These are phyloP conservation scores for Apamea monoglypha DNA, from an alignment of 2,888 invertebrate species.

Conservation along the genomic window DNA sequence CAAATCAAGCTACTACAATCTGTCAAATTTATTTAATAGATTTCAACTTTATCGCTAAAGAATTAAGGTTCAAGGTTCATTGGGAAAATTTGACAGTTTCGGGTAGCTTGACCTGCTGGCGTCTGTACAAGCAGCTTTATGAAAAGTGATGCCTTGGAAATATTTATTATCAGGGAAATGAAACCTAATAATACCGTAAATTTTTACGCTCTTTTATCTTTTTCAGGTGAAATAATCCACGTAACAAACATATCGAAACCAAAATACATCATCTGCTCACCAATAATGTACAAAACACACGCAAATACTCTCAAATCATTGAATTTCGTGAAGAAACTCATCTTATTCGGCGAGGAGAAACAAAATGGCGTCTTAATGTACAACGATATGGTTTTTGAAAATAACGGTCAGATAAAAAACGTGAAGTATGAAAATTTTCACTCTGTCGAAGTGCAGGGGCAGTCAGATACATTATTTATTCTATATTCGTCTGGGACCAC, in stretches of 20 bases:
- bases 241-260: slow-evolving; percentile 80
- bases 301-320: slow-evolving; percentile 68
- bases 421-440: slow-evolving; percentile 75
- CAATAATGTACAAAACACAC: slow-evolving; percentile 73
- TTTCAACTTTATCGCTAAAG: no score
- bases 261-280: slow-evolving; percentile 78
- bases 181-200: no score
- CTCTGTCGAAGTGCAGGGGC: slow-evolving; percentile 74
- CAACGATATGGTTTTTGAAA: slow-evolving; percentile 72
- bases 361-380: slow-evolving; percentile 68
- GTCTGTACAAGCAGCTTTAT: no score
- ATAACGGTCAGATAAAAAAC: slow-evolving; percentile 64
- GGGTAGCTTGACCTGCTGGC: no score
- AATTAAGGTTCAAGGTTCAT: no score
- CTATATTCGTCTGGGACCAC: slow-evolving; percentile 86
- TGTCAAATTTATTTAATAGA: no score
- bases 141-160: no score
- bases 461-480: slow-evolving; percentile 75
- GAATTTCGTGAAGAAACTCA: slow-evolving; percentile 71
- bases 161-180: no score
- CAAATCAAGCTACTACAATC: no score
- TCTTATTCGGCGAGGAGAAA: slow-evolving; percentile 76
- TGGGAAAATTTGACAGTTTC: no score
- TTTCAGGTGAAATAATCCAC: slow-evolving; percentile 81
- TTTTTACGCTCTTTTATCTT: not conserved